Evolutionary conservation across 2,113 vertebrate species (phyloP).

Genomic region (Labeo rohita): DNA sequence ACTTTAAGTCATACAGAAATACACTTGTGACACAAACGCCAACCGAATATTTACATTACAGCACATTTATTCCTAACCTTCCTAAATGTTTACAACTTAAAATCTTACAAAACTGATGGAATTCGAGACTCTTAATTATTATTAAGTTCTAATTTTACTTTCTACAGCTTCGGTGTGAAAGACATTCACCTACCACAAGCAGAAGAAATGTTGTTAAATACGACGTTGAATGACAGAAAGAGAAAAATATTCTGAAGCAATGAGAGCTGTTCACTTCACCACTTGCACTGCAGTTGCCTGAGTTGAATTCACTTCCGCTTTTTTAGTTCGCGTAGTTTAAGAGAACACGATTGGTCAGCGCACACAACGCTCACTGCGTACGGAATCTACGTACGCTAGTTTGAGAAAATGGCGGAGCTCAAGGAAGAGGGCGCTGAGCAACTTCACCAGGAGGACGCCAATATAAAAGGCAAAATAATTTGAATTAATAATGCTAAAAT

Average conservation of each 20-base stretch:
- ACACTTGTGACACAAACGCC: not conserved
- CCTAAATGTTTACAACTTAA: not conserved
- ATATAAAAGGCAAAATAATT: constrained; percentile 68
- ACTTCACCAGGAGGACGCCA: constrained; percentile 78
- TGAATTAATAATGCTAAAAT: not conserved
- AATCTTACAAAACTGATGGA: not conserved
- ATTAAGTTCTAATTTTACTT: not conserved
- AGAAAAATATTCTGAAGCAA: not conserved
- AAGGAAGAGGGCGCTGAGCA: constrained; percentile 65
- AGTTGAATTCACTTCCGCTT: constrained; percentile 24
- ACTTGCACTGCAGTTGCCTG: not conserved
- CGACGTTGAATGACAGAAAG: not conserved
- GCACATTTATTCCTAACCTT: not conserved
- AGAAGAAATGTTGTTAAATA: not conserved
- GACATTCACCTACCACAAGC: constrained; percentile 5
- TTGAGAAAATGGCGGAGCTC: constrained; percentile 77
- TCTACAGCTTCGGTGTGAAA: not conserved
- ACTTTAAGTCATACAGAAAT: not conserved
- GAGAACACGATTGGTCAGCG: constrained; percentile 1
- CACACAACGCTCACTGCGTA: not conserved
- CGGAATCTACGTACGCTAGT: constrained; percentile 53
- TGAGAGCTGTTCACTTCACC: not conserved
- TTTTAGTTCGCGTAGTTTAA: constrained; percentile 4
- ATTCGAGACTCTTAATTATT: not conserved
- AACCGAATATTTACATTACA: not conserved